A percentile compares a stretch with the other conserved stretches of the same genome.
phyloP scores from a whole-genome alignment of 2,888 invertebrate genomes.

The Drosophila nr. perissopoda region DNA sequence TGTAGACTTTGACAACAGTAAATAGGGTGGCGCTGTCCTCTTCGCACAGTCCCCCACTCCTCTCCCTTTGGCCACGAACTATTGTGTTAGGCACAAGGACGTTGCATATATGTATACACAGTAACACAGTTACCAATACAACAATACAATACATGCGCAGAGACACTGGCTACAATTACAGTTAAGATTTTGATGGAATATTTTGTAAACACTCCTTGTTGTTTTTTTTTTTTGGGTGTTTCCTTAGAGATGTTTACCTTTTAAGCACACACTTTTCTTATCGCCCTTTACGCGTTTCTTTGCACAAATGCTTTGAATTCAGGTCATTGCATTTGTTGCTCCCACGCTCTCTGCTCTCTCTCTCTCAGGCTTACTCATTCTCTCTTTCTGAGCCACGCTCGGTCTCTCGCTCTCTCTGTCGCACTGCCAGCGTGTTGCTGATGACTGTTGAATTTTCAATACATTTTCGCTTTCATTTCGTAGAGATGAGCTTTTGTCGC shows the following conservation, averaged over 20 bases:
- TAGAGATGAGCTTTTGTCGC: slow-evolving; percentile 38
- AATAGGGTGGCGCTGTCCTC: slow-evolving; percentile 59
- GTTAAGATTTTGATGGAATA: slow-evolving; percentile 42
- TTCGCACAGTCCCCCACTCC: slow-evolving; percentile 1
- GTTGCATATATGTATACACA: slow-evolving; percentile 51
- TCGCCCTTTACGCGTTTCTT: slow-evolving; percentile 46
- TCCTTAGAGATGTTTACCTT: slow-evolving; percentile 47
- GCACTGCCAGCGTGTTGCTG: slow-evolving; percentile 7
- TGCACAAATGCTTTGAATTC: slow-evolving; percentile 70
- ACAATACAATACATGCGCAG: slow-evolving; percentile 57
- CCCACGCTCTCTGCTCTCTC: slow-evolving; percentile 46
- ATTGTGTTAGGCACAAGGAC: slow-evolving; percentile 79
- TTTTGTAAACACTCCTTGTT: slow-evolving; percentile 67
- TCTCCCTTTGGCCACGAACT: slow-evolving; percentile 27
- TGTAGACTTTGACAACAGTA: slow-evolving; percentile 75
- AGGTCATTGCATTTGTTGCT: slow-evolving; percentile 79
- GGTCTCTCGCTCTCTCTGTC: neutral
- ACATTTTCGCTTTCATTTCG: slow-evolving; percentile 64
- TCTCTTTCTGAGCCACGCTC: neutral
- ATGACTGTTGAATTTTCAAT: slow-evolving; percentile 53
- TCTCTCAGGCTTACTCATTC: slow-evolving; percentile 12
- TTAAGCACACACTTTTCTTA: slow-evolving; percentile 37
- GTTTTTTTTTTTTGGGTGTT: slow-evolving; percentile 13
- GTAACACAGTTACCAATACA: slow-evolving; percentile 33
- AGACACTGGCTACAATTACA: slow-evolving; percentile 47